A percentile compares a stretch with the other conserved stretches of the same genome.
Evolutionary conservation across 2,888 invertebrate species (phyloP).

Genomic region (Epinotia ramella): DNA sequence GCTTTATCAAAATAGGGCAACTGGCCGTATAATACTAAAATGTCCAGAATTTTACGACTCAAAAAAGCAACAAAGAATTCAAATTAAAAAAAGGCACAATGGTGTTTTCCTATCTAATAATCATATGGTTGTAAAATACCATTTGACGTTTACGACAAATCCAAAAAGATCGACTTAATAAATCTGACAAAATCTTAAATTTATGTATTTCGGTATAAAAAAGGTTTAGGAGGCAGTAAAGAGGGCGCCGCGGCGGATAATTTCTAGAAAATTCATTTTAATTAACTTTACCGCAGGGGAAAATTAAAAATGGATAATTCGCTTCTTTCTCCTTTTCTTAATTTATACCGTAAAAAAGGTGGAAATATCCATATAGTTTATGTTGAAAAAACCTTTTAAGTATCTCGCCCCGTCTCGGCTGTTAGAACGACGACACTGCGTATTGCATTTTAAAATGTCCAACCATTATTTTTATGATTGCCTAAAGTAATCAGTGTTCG

Average conservation of each 20-base stretch:
- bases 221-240: conserved; percentile 69
- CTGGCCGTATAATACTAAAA: conserved; percentile 60
- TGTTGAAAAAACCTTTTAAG: conserved; percentile 7
- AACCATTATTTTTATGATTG: neutral
- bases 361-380: conserved; percentile 10
- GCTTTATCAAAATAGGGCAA: conserved; percentile 69
- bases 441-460: conserved; percentile 1
- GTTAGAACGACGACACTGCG: neutral
- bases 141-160: conserved; percentile 82
- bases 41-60: conserved; percentile 59
- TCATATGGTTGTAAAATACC: conserved; percentile 75
- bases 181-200: conserved; percentile 80
- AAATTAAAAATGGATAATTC: conserved; percentile 52
- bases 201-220: conserved; percentile 69
- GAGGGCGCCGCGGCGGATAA: conserved; percentile 60
- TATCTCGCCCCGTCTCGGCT: neutral
- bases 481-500: conserved; percentile 22
- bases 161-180: conserved; percentile 80
- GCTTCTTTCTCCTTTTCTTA: conserved; percentile 15
- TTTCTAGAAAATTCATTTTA: conserved; percentile 73
- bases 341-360: conserved; percentile 14
- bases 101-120: conserved; percentile 61
- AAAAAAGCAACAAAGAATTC: conserved; percentile 64
- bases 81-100: conserved; percentile 58
- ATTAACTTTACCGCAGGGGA: conserved; percentile 64